Conservation (phyloP, 1,140 invertebrate species). For the Diorhabda elongata region DNA sequence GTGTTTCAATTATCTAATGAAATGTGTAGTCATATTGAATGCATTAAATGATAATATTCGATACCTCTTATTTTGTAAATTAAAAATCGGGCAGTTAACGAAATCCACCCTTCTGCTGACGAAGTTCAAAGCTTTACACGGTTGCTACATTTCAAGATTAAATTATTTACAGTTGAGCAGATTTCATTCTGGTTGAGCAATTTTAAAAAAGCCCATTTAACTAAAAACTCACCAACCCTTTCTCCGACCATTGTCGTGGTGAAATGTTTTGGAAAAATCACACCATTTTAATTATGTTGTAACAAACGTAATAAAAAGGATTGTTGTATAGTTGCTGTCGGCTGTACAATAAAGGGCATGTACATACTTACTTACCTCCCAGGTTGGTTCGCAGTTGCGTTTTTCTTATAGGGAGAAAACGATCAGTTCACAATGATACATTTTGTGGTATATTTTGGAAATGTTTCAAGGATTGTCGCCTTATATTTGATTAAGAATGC, state of each 20-base stretch:
- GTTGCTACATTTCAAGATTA: slow-evolving; percentile 22
- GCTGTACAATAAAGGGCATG: not conserved
- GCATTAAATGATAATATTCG: no score
- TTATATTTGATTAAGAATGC: no score
- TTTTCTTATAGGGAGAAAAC: no score
- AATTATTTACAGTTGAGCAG: slow-evolving; percentile 24
- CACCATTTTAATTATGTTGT: slow-evolving; percentile 28
- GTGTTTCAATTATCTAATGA: no score
- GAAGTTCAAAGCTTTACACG: not conserved
- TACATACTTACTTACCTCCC: slow-evolving; percentile 6
- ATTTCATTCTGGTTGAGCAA: slow-evolving; percentile 25
- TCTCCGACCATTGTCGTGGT: slow-evolving; percentile 19
- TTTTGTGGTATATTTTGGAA: no score
- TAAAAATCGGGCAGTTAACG: no score
- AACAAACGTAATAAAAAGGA: slow-evolving; percentile 24
- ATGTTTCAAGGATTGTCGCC: no score
- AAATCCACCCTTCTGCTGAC: not conserved
- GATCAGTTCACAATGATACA: no score
- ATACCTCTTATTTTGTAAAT: no score
- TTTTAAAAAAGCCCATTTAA: slow-evolving; percentile 27
- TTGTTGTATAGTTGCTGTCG: slow-evolving; percentile 19
- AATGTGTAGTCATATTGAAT: no score
- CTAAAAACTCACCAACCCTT: slow-evolving; percentile 29
- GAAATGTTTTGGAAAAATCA: slow-evolving; percentile 31
- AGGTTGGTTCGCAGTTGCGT: not conserved